Evolutionary conservation across 1,140 invertebrate genomes (phyloP), one percentile per base, ranked within the genome.

Genomic region (Sitobion miscanthi): DNA sequence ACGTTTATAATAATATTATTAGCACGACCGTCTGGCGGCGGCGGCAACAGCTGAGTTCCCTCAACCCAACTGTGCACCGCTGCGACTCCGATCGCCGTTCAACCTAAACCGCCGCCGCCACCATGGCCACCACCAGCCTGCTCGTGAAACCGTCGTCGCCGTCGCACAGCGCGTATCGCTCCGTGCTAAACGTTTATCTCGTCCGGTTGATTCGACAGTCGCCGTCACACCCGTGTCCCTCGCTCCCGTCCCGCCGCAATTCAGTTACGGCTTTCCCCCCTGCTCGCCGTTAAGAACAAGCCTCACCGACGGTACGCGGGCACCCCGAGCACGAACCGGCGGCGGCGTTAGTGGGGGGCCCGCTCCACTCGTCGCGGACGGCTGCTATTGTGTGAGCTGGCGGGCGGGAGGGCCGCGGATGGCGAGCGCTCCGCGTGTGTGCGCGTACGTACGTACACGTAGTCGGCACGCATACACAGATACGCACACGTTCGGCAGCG

Each of bases 1-100:
- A 17, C 42, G 45, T 47, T 87, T 87, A 87, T 86, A 77, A 77
- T 77, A 77, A 77, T 77, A 77, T 77, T 77, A 86, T 87, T 87
- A 87, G 85, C 45, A 87, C 85, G 85, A 57, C 57, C 57, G 89
- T 38, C 38, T 35, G 57, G 54, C 23, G 90, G 90, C 42, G 89
- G 38, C 52, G 35, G 35, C 35, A 87, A 91, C 90, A 62, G 52
- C 52, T 45, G 52, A 62, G 52, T 91, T 69, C 57, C 25, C 90
- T 91, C 57, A 77, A 57, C 57, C 90, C 57, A 42, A 91, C 35
- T 23, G 88, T 52, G 47, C 52, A n/a, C 45, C 42, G 85, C 30
- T 7, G 42, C 25, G 42, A 25, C 42, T n/a, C 62, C 30, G 62
- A 69, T 69, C 62, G 62, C 62, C 62, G 62, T 69, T 69, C 62